These are phyloP conservation scores for Flabesymbios commensalis DNA, from an alignment of 2,888 invertebrate genomes.

Conservation along the genomic window DNA sequence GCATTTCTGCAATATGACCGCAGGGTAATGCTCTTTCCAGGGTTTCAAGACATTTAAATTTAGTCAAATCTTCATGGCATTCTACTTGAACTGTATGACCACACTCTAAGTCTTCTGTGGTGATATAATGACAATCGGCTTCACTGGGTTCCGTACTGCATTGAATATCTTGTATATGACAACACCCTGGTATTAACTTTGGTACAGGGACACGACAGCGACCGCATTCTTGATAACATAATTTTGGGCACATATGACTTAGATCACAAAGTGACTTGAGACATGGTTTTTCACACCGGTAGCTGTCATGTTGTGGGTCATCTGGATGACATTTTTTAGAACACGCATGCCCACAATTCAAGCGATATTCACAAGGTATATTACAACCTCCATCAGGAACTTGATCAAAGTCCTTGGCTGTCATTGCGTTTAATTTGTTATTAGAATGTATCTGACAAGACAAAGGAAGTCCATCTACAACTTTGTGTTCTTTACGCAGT, in stretches of 20 bases:
- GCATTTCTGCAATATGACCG: neutral
- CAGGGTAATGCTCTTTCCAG: neutral
- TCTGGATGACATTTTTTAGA: slow-evolving; percentile 68
- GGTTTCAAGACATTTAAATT: neutral
- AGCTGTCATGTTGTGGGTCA: slow-evolving; percentile 65
- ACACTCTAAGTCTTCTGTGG: too few species aligned
- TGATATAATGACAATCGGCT: too few species aligned
- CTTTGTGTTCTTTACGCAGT: neutral
- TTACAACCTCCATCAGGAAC: slow-evolving; percentile 66
- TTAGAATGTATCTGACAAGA: slow-evolving; percentile 44
- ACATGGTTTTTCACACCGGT: slow-evolving; percentile 45
- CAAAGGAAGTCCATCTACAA: slow-evolving; percentile 27
- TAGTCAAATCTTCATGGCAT: slow-evolving; percentile 43
- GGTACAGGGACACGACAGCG: slow-evolving; percentile 37
- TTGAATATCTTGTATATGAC: slow-evolving; percentile 40
- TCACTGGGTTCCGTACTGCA: slow-evolving; percentile 37
- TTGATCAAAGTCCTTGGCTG: slow-evolving; percentile 22
- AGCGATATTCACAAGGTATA: slow-evolving; percentile 64
- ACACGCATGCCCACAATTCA: slow-evolving; percentile 72
- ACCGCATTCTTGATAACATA: slow-evolving; percentile 28
- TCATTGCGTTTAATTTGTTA: neutral
- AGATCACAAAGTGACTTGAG: slow-evolving; percentile 31
- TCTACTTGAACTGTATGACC: too few species aligned
- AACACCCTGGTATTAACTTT: slow-evolving; percentile 44
- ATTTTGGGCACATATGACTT: slow-evolving; percentile 27